Base-by-base conservation (phyloP, 2,797 vertebrate genomes). In the Ibycter americanus region DNA sequence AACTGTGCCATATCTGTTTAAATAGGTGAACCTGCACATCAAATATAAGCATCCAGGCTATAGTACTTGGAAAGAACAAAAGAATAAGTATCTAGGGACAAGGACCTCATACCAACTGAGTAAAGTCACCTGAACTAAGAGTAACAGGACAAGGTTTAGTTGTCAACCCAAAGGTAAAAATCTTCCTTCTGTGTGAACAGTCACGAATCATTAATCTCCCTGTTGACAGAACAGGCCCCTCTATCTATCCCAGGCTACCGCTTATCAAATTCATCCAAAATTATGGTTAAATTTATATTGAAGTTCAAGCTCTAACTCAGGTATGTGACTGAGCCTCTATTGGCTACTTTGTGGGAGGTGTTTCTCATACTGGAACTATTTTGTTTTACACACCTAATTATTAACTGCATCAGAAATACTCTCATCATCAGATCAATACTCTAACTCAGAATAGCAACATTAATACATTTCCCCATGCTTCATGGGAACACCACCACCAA, bases 391-490 rank as follows among this genome's bases (percentile, higher is more conserved):
- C 8, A 22, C 16, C 25, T 67, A 80, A 73, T 77, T 51, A 79
- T 79, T 93, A 94, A 95, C 66, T 13, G 21, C 78, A 70, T 55
- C 38, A 62, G 61, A 89, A 93, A 78, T 17, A 74, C 14, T 25
- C 6, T 65, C 66, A 65, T 31, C 21, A 83, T 44, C 44, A 78
- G 76, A 86, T 67, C 58, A 74, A 70, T 62, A 56, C 36, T 81
- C 25, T 40, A 89, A 21, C 44, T 49, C 23, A 62, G 40, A 93
- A 65, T 0, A 83, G 42, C 22, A 90, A 72, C 22, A 36, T 1
- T 11, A 79, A 67, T 44, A 44, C 2, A 11, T 44, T 47, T 47
- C 9, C 21, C 25, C 23, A 55, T 7, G 20, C 59, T 66, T 31
- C 6, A 66, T 1, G 0, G 26, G n/a, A 81, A 70, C 1, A 1